These are phyloP conservation scores for Coregonus suidteri DNA, from an alignment of 2,797 vertebrate species.

Conservation along the genomic window DNA sequence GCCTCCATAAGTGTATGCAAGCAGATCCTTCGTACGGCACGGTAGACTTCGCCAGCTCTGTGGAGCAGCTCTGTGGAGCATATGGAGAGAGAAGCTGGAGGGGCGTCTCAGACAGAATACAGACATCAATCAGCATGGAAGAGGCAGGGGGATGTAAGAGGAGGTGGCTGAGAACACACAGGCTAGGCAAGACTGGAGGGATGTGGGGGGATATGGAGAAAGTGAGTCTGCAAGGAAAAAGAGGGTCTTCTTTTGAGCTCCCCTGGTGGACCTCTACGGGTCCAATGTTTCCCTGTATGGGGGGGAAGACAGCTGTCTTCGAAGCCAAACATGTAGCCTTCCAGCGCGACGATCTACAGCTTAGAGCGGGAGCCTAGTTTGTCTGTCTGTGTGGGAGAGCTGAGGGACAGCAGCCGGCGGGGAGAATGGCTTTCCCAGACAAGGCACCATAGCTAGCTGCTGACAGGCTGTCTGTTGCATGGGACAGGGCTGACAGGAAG, in stretches of 20 bases:
- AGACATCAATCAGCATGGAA: conserved; percentile 54
- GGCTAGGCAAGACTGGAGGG: not conserved
- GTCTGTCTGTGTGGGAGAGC: conserved; percentile 41
- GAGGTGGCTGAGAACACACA: too few relatives aligned
- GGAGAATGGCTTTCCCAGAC: conserved; percentile 60
- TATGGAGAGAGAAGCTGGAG: conserved; percentile 46
- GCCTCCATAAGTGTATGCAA: conserved; percentile 8
- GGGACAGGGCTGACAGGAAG: conserved; percentile 49
- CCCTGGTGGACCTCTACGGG: not conserved
- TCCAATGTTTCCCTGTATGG: not conserved
- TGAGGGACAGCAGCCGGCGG: conserved; percentile 8
- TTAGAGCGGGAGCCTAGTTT: not conserved
- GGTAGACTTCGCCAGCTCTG: conserved; percentile 13
- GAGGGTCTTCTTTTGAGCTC: not conserved
- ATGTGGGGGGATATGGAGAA: not conserved
- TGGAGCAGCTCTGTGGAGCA: conserved; percentile 26
- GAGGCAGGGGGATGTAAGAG: conserved; percentile 10
- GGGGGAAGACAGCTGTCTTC: not conserved
- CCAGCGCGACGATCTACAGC: not conserved
- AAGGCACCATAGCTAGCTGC: conserved; percentile 53
- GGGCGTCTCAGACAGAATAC: conserved; percentile 51
- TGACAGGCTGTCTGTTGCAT: conserved; percentile 59
- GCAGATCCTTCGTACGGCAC: not conserved
- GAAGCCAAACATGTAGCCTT: not conserved
- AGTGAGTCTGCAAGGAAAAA: not conserved